Conservation (phyloP, 2,888 invertebrate species). For the Hydrotaea cyrtoneurina region DNA sequence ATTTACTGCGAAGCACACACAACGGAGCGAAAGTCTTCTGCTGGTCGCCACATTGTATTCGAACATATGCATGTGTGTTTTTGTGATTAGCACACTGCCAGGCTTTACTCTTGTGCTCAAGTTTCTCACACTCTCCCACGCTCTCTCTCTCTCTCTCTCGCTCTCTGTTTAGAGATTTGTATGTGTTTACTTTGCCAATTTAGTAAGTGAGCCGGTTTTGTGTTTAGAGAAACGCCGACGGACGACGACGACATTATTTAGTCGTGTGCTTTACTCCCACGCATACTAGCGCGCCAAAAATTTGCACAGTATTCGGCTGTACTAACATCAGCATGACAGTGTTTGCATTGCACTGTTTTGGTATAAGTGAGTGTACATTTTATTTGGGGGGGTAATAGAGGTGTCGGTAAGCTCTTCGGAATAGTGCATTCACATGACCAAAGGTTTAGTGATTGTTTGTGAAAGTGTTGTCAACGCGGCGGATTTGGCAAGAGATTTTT, state of each 20-base stretch:
- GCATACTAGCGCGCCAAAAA: conserved; percentile 67
- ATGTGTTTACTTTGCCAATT: background rate
- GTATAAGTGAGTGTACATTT: background rate
- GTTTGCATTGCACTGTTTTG: conserved; percentile 5
- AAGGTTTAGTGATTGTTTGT: background rate
- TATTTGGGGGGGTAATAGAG: background rate
- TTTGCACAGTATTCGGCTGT: background rate
- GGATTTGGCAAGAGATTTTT: too few species aligned
- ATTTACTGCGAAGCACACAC: background rate
- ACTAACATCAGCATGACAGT: background rate
- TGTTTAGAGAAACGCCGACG: background rate
- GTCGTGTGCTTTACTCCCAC: conserved; percentile 63
- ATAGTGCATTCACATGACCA: background rate
- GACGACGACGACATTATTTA: background rate
- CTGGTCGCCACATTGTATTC: background rate
- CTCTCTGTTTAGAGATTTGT: too few species aligned
- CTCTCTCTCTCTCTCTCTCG: background rate
- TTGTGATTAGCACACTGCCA: background rate
- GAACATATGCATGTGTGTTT: too few species aligned
- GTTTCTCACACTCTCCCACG: background rate
- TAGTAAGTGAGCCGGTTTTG: conserved; percentile 17
- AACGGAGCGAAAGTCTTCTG: background rate
- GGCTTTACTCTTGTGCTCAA: background rate
- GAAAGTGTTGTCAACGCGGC: background rate
- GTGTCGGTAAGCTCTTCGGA: background rate